Evolutionary conservation across 1,140 invertebrate species (phyloP).

Genomic region (Drosophila dunni): DNA sequence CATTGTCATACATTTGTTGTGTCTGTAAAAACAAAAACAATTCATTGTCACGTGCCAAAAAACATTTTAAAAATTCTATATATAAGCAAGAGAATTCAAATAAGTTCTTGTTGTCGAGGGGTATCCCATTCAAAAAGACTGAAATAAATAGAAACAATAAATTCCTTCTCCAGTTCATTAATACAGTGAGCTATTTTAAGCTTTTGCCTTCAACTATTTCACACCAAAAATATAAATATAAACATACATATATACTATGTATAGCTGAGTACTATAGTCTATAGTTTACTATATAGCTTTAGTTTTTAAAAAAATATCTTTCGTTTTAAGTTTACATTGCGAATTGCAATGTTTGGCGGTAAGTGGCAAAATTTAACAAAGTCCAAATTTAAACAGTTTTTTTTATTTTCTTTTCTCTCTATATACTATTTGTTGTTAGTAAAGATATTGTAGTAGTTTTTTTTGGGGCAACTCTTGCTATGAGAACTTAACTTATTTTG

Average conservation of each 20-base stretch:
- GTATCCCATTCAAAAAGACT: constrained; percentile 50
- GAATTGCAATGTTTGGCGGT: constrained; percentile 78
- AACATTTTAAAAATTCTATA: constrained; percentile 25
- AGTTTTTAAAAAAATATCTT: constrained; percentile 36
- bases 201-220: constrained; percentile 17
- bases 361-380: constrained; percentile 64
- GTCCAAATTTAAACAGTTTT: constrained; percentile 34
- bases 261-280: constrained; percentile 4
- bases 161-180: constrained; percentile 42
- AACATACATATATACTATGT: constrained; percentile 3
- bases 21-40: constrained; percentile 42
- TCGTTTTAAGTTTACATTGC: constrained; percentile 75
- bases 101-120: constrained; percentile 77
- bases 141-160: constrained; percentile 7
- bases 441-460: constrained; percentile 38
- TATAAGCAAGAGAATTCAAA: constrained; percentile 40
- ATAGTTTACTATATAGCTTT: constrained; percentile 11
- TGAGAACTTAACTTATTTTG: constrained; percentile 67
- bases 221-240: constrained; percentile 11
- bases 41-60: constrained; percentile 65
- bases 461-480: constrained; percentile 62
- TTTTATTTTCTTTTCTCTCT: background rate
- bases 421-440: constrained; percentile 12
- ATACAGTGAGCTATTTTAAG: constrained; percentile 40
- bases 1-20: constrained; percentile 22